These are phyloP conservation scores for Odontocolon sp. DNA, from an alignment of 2,888 invertebrate genomes.

Conservation along the genomic window DNA sequence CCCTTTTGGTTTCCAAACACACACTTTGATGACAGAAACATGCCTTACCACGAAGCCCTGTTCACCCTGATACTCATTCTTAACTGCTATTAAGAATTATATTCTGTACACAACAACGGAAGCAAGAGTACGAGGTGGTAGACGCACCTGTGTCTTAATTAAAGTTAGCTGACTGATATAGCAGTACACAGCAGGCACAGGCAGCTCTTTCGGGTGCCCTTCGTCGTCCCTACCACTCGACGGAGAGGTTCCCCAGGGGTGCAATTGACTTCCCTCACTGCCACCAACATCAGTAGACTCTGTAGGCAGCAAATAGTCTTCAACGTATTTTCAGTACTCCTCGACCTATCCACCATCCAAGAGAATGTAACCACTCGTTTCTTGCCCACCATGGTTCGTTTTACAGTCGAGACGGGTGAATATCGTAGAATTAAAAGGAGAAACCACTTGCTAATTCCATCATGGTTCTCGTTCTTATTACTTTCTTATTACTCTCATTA, in stretches of 20 bases:
- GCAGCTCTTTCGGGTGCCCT: constrained; percentile 20
- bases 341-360: constrained; percentile 8
- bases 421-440: constrained; percentile 17
- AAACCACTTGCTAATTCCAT: constrained; percentile 18
- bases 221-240: constrained; percentile 62
- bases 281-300: constrained; percentile 14
- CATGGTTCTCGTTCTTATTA: background rate
- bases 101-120: background rate
- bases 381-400: background rate
- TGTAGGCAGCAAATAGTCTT: constrained; percentile 1
- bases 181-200: constrained; percentile 25
- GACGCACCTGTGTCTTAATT: constrained; percentile 74
- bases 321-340: background rate
- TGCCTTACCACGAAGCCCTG: background rate
- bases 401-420: constrained; percentile 23
- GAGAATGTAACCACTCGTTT: constrained; percentile 21
- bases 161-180: constrained; percentile 74
- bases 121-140: background rate
- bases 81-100: constrained; percentile 25
- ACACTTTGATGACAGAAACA: background rate
- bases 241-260: constrained; percentile 69
- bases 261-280: constrained; percentile 68
- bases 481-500: constrained; percentile 13
- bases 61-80: background rate
- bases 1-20: background rate